Base-by-base conservation (phyloP, 2,797 vertebrate genomes). In the Pseudotriccus pelzelni region DNA sequence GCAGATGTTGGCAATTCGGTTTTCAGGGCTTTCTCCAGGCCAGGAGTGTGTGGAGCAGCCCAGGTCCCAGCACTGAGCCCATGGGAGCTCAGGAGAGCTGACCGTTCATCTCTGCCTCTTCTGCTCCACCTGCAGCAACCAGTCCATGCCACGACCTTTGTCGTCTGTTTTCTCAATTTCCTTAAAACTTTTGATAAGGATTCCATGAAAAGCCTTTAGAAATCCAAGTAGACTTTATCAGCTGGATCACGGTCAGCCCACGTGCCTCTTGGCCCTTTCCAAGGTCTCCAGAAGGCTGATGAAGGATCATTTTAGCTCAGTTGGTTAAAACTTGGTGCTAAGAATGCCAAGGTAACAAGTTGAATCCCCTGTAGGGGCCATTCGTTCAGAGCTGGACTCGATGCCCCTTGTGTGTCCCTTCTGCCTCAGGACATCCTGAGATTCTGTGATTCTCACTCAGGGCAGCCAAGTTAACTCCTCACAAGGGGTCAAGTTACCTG, bases 401-500 rank as follows among this genome's bases (percentile, higher is more conserved):
- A 24, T 44, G 30, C 17, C n/a, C 62, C 16, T 17, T 18, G 39
- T 46, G 32, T 15, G 30, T n/a, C 22, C 22, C 43, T 44, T 12
- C 23, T 3, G 5, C 11, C 43, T 46, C 41, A 64, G 30, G 13
- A 23, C 22, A 64, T 18, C 24, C 39, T 24, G 21, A 11, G 39
- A 32, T 43, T 30, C 37, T 39, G 59, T 27, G 25, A 21, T 53
- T 73, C 46, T n/a, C 30, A 21, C 52, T 34, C 5, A 2, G 39
- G 21, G 43, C 43, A 86, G 47, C 14, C 47, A 14, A 5, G 0
- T 1, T 7, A 11, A 17, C 21, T 37, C 55, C 53, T 49, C 56
- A 50, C 0, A 1, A 62, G 77, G 41, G 64, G 15, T 39, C 5
- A 2, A 0, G 9, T 20, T 47, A 18, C 32, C 34, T 1, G 16